Percentiles rank a stretch among this genome's conserved stretches.
Evolutionary conservation across 2,888 invertebrate species (phyloP).

Genomic region (Vannuccia rotundouncinata): DNA sequence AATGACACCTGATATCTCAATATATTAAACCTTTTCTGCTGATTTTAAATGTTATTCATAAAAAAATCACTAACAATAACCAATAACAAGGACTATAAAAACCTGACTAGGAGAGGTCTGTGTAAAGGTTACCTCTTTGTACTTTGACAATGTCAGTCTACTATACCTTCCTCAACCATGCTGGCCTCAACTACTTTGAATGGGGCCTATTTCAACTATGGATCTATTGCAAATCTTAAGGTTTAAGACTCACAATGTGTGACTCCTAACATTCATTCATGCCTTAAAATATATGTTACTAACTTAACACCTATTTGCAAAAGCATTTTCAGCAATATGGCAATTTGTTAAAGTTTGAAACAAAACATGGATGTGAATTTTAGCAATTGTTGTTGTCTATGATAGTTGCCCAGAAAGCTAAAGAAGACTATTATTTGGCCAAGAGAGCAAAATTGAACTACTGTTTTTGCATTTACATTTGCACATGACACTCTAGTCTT

Average conservation of each 20-base stretch:
- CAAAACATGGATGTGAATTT: neutral
- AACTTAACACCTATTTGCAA: neutral
- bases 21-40: too few relatives aligned
- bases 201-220: constrained; percentile 9
- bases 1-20: too few relatives aligned
- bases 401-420: neutral
- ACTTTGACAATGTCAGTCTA: neutral
- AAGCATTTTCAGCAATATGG: constrained; percentile 3
- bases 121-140: neutral
- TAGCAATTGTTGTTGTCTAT: neutral
- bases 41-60: too few relatives aligned
- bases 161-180: neutral
- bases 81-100: neutral
- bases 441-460: neutral
- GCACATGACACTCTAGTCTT: neutral
- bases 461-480: constrained; percentile 1
- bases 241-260: neutral
- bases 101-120: neutral
- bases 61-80: too few relatives aligned
- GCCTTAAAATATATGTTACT: neutral
- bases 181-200: constrained; percentile 5
- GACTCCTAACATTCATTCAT: neutral
- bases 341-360: constrained; percentile 10
- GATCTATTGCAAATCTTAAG: neutral
- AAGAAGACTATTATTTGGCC: constrained; percentile 12